phyloP scores from a whole-genome alignment of 2,888 invertebrate genomes.

The Petrophora chlorosata region DNA sequence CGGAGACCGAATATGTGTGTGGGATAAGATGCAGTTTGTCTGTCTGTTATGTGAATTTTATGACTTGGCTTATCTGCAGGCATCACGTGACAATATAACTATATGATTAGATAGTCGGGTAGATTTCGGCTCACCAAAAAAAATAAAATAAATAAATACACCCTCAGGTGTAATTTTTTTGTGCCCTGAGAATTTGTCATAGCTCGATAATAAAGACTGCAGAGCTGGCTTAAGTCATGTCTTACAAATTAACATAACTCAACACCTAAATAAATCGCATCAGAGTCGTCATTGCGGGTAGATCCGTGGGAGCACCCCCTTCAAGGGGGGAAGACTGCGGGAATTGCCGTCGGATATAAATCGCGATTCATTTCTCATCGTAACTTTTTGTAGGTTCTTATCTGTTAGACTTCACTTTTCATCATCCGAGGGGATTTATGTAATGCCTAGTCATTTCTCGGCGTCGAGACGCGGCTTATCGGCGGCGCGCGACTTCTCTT shows the following conservation, averaged over 20 bases:
- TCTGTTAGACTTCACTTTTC: conserved; percentile 85
- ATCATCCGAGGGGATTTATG: conserved; percentile 85
- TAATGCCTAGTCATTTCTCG: conserved; percentile 85
- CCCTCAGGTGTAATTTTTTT: no score
- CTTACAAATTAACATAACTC: conserved; percentile 28
- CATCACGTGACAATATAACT: no score
- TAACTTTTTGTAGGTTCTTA: conserved; percentile 85
- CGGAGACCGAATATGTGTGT: no score
- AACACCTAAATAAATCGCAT: conserved; percentile 27
- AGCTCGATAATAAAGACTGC: background rate
- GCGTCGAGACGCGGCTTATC: conserved; percentile 83
- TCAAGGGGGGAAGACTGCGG: conserved; percentile 42
- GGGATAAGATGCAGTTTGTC: no score
- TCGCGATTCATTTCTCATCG: conserved; percentile 85
- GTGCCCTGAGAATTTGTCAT: no score
- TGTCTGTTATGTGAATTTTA: no score
- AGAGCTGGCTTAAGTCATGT: conserved; percentile 12
- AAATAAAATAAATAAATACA: no score
- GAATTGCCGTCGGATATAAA: conserved; percentile 78
- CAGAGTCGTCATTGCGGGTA: conserved; percentile 26
- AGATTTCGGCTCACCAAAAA: no score
- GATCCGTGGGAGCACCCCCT: conserved; percentile 11
- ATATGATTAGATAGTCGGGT: no score
- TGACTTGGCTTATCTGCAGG: no score
- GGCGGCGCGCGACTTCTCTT: conserved; percentile 79